Conservation (phyloP, 2,888 invertebrate genomes). For the Clusia tigrina region DNA sequence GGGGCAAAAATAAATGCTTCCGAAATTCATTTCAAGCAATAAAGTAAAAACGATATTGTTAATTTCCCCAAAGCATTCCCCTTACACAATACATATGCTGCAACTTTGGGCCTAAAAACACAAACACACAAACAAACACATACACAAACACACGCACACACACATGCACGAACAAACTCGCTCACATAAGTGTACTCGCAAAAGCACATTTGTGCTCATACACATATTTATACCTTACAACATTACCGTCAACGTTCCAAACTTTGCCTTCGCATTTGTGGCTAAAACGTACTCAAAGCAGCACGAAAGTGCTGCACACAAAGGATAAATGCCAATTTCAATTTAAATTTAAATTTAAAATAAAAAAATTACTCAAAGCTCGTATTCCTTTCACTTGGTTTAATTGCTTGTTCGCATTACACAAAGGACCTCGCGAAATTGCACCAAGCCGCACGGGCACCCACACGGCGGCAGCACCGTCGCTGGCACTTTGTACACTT, state of each 20-base stretch:
- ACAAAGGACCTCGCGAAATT: slow-evolving; percentile 2
- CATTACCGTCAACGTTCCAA: too few relatives aligned
- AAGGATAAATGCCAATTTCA: slow-evolving; percentile 16
- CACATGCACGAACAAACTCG: too few relatives aligned
- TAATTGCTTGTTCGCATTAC: slow-evolving; percentile 13
- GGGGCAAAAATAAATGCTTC: slow-evolving; percentile 5
- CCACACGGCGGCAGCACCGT: background rate
- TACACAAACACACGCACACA: background rate
- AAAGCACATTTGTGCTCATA: too few relatives aligned
- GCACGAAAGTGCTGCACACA: background rate
- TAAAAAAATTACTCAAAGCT: slow-evolving; percentile 8
- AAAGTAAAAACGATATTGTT: slow-evolving; percentile 1
- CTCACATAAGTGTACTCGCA: too few relatives aligned
- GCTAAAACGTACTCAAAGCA: too few relatives aligned
- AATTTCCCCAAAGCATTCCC: slow-evolving; percentile 11
- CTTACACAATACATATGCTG: background rate
- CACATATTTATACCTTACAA: too few relatives aligned
- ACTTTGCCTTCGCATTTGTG: background rate
- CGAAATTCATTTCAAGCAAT: background rate
- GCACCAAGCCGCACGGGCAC: background rate
- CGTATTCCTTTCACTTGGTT: background rate
- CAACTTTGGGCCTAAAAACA: background rate
- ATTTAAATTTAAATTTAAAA: slow-evolving; percentile 20
- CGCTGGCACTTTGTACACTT: background rate
- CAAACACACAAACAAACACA: background rate